Evolutionary conservation across 1,140 invertebrate species (phyloP).

Genomic region (Drosophila punjabiensis): DNA sequence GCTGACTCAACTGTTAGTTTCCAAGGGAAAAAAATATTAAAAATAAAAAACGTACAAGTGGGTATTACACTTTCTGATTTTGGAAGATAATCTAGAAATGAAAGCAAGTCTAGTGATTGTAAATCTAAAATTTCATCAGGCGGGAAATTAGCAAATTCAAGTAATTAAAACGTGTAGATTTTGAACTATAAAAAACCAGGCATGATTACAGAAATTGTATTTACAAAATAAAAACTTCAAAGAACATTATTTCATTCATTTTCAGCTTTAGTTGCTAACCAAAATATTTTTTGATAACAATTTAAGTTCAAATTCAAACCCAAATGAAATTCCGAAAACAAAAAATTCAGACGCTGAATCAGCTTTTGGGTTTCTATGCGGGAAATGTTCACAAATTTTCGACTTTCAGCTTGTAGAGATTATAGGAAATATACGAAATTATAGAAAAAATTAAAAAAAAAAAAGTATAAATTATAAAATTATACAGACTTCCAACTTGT

Average conservation of each 20-base stretch:
- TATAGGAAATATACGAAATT: not conserved
- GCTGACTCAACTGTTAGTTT: conserved; percentile 34
- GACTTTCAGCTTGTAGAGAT: not conserved
- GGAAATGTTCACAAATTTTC: not conserved
- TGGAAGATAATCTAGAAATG: not conserved
- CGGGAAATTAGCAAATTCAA: not conserved
- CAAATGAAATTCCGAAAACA: not conserved
- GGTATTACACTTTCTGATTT: conserved; percentile 4
- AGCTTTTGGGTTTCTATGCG: conserved; percentile 5
- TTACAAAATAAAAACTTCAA: not conserved
- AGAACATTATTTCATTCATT: not conserved
- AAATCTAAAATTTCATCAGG: conserved; percentile 6
- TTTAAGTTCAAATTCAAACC: not conserved
- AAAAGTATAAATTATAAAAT: no score
- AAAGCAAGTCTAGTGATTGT: not conserved
- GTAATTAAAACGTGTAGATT: not conserved
- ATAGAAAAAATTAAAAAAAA: no score
- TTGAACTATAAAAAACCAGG: not conserved
- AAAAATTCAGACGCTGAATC: not conserved
- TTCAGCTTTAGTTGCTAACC: conserved; percentile 13
- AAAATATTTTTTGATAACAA: conserved; percentile 6
- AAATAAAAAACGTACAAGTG: no score
- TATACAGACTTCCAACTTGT: not conserved
- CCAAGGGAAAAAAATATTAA: conserved; percentile 25
- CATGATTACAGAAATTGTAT: not conserved